Conservation (phyloP, 2,113 vertebrate genomes). For the Diglossa brunneiventris region DNA sequence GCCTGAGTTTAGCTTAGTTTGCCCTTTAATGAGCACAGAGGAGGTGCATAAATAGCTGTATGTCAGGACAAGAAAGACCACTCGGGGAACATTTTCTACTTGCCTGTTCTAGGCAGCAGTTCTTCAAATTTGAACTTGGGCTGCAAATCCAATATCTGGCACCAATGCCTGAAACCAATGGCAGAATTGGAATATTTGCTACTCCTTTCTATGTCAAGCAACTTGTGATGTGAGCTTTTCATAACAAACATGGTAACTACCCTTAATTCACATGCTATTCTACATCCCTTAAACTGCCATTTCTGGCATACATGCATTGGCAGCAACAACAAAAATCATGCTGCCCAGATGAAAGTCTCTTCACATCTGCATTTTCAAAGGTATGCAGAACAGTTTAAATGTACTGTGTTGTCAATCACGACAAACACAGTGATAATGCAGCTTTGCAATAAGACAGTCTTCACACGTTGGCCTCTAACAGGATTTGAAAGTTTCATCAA, state of each 20-base stretch:
- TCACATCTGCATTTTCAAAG: not conserved
- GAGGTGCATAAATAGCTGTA: not conserved
- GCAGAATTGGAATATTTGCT: not conserved
- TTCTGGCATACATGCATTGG: not conserved
- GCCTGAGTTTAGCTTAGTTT: not conserved
- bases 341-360: not conserved
- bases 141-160: not conserved
- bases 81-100: not conserved
- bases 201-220: not conserved
- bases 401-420: not conserved
- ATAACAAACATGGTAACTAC: not conserved
- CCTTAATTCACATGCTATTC: not conserved
- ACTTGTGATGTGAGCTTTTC: not conserved
- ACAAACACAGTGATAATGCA: not conserved
- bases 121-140: not conserved
- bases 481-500: not conserved
- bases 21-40: not conserved
- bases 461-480: not conserved
- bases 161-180: not conserved
- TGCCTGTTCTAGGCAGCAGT: not conserved
- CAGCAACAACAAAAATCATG: not conserved
- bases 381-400: not conserved
- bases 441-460: not conserved
- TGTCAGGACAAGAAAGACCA: not conserved
- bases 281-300: not conserved